A percentile compares a stretch with the other conserved stretches of the same genome.
Evolutionary conservation across 2,113 vertebrate species (phyloP).

Genomic region (Corythornis madagascariensis): DNA sequence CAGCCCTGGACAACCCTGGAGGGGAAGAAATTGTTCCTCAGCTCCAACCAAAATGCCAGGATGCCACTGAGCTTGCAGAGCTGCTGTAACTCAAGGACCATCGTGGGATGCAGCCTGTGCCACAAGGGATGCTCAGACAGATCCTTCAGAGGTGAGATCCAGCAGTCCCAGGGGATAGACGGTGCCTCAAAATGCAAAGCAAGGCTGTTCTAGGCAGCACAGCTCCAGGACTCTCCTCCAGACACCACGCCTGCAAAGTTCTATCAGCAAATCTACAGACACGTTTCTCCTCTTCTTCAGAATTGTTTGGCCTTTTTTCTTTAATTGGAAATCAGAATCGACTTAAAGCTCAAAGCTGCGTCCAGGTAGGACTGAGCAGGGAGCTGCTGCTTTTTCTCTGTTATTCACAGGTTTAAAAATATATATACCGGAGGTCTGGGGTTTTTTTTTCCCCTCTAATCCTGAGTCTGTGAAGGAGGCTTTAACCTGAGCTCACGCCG

Average conservation of each 20-base stretch:
- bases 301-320: neutral
- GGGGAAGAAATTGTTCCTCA: neutral
- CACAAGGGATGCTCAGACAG: neutral
- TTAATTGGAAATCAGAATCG: neutral
- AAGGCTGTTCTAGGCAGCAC: fast-evolving
- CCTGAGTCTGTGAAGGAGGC: neutral
- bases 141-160: neutral
- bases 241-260: neutral
- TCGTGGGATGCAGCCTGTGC: fast-evolving
- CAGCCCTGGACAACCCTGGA: neutral
- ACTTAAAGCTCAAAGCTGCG: fast-evolving
- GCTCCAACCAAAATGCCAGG: neutral
- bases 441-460: neutral
- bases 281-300: neutral
- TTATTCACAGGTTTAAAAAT: neutral
- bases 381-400: neutral
- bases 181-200: fast-evolving
- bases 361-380: neutral
- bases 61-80: neutral
- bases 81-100: fast-evolving
- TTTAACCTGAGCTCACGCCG: conserved; percentile 62
- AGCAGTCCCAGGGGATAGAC: neutral
- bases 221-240: neutral
- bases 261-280: neutral
- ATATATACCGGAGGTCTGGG: neutral